Evolutionary conservation across 1,140 invertebrate species (phyloP).

Genomic region (Cydia amplana): DNA sequence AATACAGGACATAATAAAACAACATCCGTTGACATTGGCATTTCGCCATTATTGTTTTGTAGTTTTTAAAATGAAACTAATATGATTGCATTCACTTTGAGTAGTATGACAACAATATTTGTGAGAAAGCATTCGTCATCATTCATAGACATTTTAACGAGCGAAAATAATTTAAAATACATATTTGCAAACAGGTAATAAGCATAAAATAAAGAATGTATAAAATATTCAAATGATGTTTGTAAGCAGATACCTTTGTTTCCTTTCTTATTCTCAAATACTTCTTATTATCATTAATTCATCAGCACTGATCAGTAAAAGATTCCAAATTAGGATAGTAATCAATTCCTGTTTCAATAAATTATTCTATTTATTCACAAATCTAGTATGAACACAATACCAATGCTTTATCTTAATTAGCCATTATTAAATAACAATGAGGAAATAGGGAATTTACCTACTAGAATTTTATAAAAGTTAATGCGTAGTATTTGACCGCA

Average conservation of each 20-base stretch:
- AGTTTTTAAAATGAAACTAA: background rate
- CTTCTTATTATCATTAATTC: background rate
- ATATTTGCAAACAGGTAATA: background rate
- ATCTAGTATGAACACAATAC: background rate
- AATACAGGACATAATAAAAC: background rate
- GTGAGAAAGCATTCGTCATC: no score
- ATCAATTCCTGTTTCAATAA: background rate
- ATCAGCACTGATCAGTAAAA: background rate
- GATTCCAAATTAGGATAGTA: constrained; percentile 1
- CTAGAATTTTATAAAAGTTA: background rate
- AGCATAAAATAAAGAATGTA: background rate
- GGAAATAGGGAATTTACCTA: background rate
- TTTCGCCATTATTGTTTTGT: background rate
- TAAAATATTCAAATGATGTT: no score
- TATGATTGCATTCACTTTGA: background rate
- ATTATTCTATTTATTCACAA: background rate
- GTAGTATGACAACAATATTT: background rate
- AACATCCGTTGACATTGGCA: constrained; percentile 4
- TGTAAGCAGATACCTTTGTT: background rate
- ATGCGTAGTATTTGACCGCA: constrained; percentile 11
- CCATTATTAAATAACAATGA: background rate
- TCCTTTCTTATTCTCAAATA: constrained; percentile 5
- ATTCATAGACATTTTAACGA: no score
- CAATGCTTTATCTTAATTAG: background rate
- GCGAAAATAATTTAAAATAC: no score